These are phyloP conservation scores for Phycodurus eques DNA, from an alignment of 2,113 vertebrate species.

Conservation along the genomic window DNA sequence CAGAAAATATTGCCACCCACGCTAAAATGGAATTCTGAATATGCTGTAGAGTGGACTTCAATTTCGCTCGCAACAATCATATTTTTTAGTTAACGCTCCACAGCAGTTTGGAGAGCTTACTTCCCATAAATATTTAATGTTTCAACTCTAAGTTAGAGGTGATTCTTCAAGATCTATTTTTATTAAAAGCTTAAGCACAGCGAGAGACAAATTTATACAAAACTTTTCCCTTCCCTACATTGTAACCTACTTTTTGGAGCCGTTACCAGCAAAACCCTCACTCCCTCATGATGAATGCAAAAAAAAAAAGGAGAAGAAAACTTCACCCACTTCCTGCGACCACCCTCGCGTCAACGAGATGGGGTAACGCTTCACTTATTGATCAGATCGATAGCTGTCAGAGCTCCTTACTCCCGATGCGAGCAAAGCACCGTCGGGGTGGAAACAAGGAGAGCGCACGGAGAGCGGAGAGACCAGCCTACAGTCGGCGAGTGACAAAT, in stretches of 20 bases:
- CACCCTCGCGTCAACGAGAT: neutral
- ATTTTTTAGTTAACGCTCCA: neutral
- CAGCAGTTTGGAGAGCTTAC: neutral
- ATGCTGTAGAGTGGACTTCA: neutral
- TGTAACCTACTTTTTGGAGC: neutral
- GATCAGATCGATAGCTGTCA: constrained; percentile 45
- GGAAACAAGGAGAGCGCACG: neutral
- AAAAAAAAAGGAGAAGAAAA: neutral
- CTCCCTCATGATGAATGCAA: neutral
- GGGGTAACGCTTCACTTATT: constrained; percentile 26
- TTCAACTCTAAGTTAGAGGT: neutral
- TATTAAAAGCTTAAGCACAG: neutral
- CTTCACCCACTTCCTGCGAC: neutral
- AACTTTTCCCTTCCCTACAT: neutral
- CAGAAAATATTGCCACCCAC: too few species aligned
- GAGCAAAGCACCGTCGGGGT: constrained; percentile 18
- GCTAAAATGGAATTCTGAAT: neutral
- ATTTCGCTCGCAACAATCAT: neutral
- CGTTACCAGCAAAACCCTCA: neutral
- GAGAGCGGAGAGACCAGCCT: neutral
- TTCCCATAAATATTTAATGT: neutral
- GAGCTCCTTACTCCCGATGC: constrained; percentile 25
- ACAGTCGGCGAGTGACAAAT: constrained; percentile 8
- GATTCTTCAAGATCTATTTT: constrained; percentile 1
- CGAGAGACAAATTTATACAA: neutral